Conservation (phyloP, 2,888 invertebrate genomes). For the Lasioglossum vierecki region DNA sequence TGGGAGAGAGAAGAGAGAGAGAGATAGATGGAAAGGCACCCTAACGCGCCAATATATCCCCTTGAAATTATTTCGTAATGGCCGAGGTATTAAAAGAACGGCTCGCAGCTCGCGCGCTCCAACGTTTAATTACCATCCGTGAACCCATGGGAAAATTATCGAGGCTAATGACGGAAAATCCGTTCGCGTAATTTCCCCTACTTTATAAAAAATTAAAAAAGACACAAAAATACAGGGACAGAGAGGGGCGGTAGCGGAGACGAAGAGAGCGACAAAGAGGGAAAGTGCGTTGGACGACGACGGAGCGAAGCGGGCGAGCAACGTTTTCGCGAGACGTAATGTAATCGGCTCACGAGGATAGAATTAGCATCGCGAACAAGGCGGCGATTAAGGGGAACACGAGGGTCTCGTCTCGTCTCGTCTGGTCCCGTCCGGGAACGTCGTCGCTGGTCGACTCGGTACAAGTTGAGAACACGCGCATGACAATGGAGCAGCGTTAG, state of each 20-base stretch:
- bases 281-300: background rate
- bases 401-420: slow-evolving; percentile 12
- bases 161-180: slow-evolving; percentile 46
- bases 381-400: slow-evolving; percentile 20
- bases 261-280: background rate
- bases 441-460: too few relatives aligned
- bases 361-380: slow-evolving; percentile 32
- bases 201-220: background rate
- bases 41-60: slow-evolving; percentile 56
- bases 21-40: slow-evolving; percentile 41
- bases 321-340: slow-evolving; percentile 8
- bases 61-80: slow-evolving; percentile 62
- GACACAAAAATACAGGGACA: background rate
- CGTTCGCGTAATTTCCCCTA: slow-evolving; percentile 9
- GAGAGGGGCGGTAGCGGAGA: too few relatives aligned
- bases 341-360: slow-evolving; percentile 11
- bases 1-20: background rate
- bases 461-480: slow-evolving; percentile 53
- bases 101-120: slow-evolving; percentile 23
- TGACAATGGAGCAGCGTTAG: slow-evolving; percentile 54
- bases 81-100: slow-evolving; percentile 55
- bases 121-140: slow-evolving; percentile 52
- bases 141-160: slow-evolving; percentile 46
- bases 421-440: slow-evolving; percentile 1
- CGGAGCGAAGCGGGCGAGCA: background rate